A percentile compares a stretch with the other conserved stretches of the same genome.
Conservation (phyloP, 1,140 invertebrate species). For the Zophobas morio region DNA sequence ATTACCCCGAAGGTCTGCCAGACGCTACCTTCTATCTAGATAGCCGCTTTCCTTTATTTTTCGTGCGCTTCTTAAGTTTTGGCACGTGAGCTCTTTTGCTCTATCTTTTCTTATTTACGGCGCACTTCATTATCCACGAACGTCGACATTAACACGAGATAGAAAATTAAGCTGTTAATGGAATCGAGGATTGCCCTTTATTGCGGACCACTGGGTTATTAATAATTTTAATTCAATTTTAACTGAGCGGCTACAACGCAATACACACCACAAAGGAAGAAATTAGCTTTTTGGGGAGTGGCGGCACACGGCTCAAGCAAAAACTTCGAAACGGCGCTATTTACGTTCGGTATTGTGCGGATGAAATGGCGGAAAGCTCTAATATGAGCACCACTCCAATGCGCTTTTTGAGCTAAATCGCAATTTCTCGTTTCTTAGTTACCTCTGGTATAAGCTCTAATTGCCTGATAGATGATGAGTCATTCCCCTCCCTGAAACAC, state of each 20-base stretch:
- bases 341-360: too few species aligned
- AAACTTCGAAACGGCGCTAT: too few species aligned
- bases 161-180: conserved; percentile 42
- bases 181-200: conserved; percentile 9
- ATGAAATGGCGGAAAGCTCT: too few species aligned
- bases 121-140: conserved; percentile 50
- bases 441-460: neutral
- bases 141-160: conserved; percentile 47
- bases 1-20: conserved; percentile 8
- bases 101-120: conserved; percentile 52
- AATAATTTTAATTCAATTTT: neutral
- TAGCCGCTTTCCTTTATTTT: conserved; percentile 48
- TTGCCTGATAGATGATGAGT: neutral
- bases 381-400: too few species aligned
- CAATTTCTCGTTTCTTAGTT: too few species aligned
- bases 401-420: too few species aligned
- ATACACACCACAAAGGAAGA: too few species aligned
- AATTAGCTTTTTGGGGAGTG: too few species aligned
- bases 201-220: neutral
- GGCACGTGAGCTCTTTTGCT: conserved; percentile 49
- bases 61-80: conserved; percentile 46
- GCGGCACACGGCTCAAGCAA: too few species aligned
- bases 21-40: conserved; percentile 42
- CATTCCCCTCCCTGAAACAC: neutral
- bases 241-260: too few species aligned